Base-by-base conservation (phyloP, 2,797 vertebrate species). In the Enteromius unitaeniatus region DNA sequence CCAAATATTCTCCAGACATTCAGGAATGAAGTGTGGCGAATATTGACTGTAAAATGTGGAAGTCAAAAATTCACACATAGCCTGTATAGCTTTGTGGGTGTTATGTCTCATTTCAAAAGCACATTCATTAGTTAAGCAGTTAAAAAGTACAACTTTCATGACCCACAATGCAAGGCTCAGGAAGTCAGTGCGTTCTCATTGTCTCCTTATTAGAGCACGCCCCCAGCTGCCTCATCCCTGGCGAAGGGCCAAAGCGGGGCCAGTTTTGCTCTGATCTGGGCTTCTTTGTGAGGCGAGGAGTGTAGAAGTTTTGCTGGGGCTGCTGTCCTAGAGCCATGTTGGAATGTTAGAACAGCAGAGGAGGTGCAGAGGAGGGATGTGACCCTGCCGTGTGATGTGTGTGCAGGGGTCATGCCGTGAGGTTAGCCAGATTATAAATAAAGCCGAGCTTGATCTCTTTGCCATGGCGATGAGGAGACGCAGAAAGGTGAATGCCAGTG, bases 391-490 rank as follows among this genome's bases (percentile, higher is more conserved):
- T 94, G 92, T 95, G 93, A 94, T 94, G 93, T 89, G 87, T 92
- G 92, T 89, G 91, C 91, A 93, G 89, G 89, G 94, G 93, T 93
- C 93, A 90, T 90, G 89, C 90, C 89, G 85, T 72, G 89, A 92
- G 94, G 93, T 93, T 93, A 93, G 91, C 88, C 89, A 90, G 93
- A 94, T 95, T 96, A 95, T 95, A 95, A 95, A 96, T 95, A 95
- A 95, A 95, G 91, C 92, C 92, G 85, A 81, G 78, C 89, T 88
- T 64, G 90, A 91, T 92, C 92, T 92, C 90, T 92, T 89, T 89
- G 88, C 90, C 80, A 82, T 82, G 85, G 88, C 86, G 91, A 88
- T 87, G 83, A 89, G 84, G 88, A 94, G 92, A 92, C 84, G 89
- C 88, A 87, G 72, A 90, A 91, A 95, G 93, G 93, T 95, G 95